Evolutionary conservation across 2,113 vertebrate genomes (phyloP), one percentile per base, ranked within the genome.

Genomic region (Aramus guarauna): DNA sequence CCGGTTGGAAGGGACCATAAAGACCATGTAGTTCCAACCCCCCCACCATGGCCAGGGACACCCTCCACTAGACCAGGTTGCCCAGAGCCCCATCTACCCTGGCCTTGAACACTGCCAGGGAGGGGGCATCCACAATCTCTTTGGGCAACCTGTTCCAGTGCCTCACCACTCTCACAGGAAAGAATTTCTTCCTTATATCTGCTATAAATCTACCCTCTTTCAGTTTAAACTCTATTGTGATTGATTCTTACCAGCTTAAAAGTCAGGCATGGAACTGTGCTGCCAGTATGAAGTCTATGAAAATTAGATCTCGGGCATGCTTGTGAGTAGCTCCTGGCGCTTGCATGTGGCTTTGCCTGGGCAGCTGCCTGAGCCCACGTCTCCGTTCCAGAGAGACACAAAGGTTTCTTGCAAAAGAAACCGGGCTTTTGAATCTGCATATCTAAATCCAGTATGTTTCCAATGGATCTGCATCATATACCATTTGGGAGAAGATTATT

Each of bases 231-330:
- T 73, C 9, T 39, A 19, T 58, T 74, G 62, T 71, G 52, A 74
- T 53, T 72, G 59, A 73, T 55, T 88, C 18, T 91, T 81, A 72
- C 15, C 1, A 1, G 43, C 36, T 73, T 67, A 52, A 36, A 96
- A 66, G 37, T 43, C 72, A 58, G 4, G 11, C 3, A 1, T 53
- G 37, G 0, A 1, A 29, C 71, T 0, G 1, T 52, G 48, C 55
- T 92, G 76, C 39, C 13, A 20, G 27, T 37, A 10, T 50, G 69
- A 71, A 90, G 45, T 22, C 67, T 67, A 5, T 62, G 67, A 66
- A 77, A 63, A 56, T 22, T 30, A 34, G 39, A 45, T 59, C 62
- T 85, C 12, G 1, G 26, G 39, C 9, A 6, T 27, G 37, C 43
- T 48, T 45, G 13, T 48, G 47, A 59, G 67, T 10, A 48, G 43